Conservation (phyloP, 2,113 vertebrate genomes). For the Aptenodytes forsteri region DNA sequence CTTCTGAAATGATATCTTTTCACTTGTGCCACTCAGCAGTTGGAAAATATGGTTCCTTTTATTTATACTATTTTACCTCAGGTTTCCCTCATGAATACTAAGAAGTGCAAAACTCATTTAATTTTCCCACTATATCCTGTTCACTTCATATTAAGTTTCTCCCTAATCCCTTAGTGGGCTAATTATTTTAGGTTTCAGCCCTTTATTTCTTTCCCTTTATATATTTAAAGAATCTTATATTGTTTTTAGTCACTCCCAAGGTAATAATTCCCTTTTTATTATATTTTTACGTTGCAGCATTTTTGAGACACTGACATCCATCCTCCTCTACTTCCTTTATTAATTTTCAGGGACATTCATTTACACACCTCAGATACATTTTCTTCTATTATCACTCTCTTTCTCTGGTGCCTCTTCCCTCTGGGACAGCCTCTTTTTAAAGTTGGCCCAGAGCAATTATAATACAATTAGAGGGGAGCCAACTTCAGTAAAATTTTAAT, state of each 20-base stretch:
- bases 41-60: not conserved
- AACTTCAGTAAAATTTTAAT: not conserved
- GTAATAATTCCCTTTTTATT: constrained; percentile 38
- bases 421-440: not conserved
- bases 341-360: constrained; percentile 41
- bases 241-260: constrained; percentile 56
- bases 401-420: not conserved
- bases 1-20: not conserved
- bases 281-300: not conserved
- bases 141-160: constrained; percentile 22
- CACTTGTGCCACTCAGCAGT: not conserved
- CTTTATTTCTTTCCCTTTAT: constrained; percentile 42
- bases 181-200: constrained; percentile 55
- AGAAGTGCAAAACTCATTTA: constrained; percentile 43
- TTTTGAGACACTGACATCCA: constrained; percentile 17
- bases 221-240: constrained; percentile 46
- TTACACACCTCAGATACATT: not conserved
- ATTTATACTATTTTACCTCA: constrained; percentile 6
- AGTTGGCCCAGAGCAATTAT: constrained; percentile 2
- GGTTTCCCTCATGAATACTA: constrained; percentile 17
- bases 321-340: not conserved
- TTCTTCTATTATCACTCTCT: not conserved
- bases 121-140: constrained; percentile 34
- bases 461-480: constrained; percentile 3
- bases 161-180: constrained; percentile 47